These are phyloP conservation scores for Pteria penguin DNA, from an alignment of 2,888 invertebrate genomes.

Conservation along the genomic window DNA sequence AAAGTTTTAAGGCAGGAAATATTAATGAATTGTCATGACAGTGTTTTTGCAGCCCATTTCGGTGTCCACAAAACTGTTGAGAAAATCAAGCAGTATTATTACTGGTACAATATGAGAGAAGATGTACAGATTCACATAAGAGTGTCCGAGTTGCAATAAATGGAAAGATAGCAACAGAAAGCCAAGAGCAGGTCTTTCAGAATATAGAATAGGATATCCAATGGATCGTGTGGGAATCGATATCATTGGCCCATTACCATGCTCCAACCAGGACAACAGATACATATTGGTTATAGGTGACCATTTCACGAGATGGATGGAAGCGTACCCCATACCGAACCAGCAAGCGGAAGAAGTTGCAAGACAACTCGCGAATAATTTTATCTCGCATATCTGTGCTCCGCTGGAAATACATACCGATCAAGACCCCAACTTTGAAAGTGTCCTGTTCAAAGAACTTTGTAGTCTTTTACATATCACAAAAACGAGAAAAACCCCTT, in stretches of 20 bases:
- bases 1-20: constrained; percentile 3
- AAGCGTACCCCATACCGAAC: not conserved
- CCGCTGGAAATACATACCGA: constrained; percentile 9
- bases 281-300: constrained; percentile 18
- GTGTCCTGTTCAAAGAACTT: constrained; percentile 1
- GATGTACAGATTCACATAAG: not conserved
- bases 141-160: constrained; percentile 2
- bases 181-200: not conserved
- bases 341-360: constrained; percentile 3
- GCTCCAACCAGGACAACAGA: not conserved
- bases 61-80: too few species aligned
- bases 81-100: too few species aligned
- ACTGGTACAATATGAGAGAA: too few species aligned
- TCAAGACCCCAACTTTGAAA: constrained; percentile 16
- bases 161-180: not conserved
- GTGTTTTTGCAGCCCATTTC: not conserved
- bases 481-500: constrained; percentile 6
- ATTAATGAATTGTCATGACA: not conserved
- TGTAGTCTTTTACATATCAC: constrained; percentile 1
- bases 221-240: constrained; percentile 3
- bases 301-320: constrained; percentile 19
- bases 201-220: constrained; percentile 2
- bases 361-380: not conserved
- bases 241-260: constrained; percentile 6
- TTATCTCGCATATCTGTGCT: constrained; percentile 5